phyloP scores from a whole-genome alignment of 2,113 vertebrate genomes.

The Emydura subglobosa region DNA sequence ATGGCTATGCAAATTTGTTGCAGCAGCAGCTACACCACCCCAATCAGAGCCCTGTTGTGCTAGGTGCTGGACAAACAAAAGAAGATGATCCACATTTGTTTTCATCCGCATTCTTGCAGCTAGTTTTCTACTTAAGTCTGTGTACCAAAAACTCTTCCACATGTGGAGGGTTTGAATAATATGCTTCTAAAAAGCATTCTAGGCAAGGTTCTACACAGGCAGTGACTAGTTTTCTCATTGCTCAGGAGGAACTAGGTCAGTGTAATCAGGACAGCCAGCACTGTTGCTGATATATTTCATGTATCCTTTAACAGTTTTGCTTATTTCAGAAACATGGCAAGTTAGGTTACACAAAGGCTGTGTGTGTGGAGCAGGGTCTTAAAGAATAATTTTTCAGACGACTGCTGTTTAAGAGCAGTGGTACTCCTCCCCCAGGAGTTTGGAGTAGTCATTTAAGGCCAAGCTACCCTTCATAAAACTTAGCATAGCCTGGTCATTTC shows the following conservation, averaged over 20 bases:
- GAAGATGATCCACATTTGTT: background rate
- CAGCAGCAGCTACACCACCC: background rate
- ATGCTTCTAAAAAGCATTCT: background rate
- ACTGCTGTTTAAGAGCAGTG: background rate
- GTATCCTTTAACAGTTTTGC: background rate
- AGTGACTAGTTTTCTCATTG: too few relatives aligned
- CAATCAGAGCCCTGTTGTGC: too few relatives aligned
- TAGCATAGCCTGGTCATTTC: background rate
- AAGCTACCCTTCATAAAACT: background rate
- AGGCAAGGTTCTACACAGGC: background rate
- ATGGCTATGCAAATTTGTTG: background rate
- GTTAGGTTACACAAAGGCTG: background rate
- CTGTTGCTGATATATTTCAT: background rate
- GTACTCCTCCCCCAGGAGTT: background rate
- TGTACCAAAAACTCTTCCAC: background rate
- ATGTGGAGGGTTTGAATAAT: background rate
- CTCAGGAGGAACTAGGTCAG: too few relatives aligned
- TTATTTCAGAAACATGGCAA: background rate
- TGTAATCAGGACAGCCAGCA: background rate
- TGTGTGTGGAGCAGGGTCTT: background rate
- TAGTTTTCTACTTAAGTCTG: background rate
- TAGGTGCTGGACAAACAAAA: background rate
- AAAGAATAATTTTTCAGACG: background rate
- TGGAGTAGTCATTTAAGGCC: accelerated
- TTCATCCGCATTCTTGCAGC: background rate